Evolutionary conservation across 1,140 invertebrate genomes (phyloP).

Genomic region (Bombus pyrosoma): DNA sequence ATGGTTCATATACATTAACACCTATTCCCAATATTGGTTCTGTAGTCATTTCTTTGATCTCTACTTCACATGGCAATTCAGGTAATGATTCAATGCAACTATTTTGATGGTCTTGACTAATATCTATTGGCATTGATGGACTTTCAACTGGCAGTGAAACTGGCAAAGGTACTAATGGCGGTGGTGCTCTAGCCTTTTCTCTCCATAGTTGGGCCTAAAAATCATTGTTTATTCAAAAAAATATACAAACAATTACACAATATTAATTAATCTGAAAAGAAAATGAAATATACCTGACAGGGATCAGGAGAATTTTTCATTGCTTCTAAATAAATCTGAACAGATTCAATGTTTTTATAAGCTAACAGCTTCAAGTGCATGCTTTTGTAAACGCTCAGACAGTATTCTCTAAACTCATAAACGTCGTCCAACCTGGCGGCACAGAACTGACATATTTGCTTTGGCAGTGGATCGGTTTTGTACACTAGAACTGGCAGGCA

Average conservation of each 20-base stretch:
- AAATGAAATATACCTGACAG: constrained; percentile 69
- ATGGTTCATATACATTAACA: constrained; percentile 9
- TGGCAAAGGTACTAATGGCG: constrained; percentile 75
- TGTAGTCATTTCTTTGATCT: constrained; percentile 73
- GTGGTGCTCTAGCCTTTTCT: constrained; percentile 74
- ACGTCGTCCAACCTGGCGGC: constrained; percentile 75
- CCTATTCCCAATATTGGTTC: constrained; percentile 44
- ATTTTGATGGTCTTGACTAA: constrained; percentile 40
- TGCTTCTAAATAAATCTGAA: constrained; percentile 73
- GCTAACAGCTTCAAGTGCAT: constrained; percentile 71
- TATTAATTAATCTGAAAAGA: neutral
- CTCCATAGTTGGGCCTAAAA: constrained; percentile 73
- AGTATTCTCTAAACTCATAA: constrained; percentile 75
- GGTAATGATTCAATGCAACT: constrained; percentile 61
- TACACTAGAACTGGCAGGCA: constrained; percentile 75
- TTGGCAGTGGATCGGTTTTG: constrained; percentile 76
- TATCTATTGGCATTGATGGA: constrained; percentile 30
- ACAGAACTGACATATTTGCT: constrained; percentile 77
- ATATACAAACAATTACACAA: neutral
- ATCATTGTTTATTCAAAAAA: neutral
- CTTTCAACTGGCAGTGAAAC: constrained; percentile 58
- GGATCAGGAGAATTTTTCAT: constrained; percentile 76
- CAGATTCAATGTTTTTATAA: constrained; percentile 61
- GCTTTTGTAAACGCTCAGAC: constrained; percentile 72
- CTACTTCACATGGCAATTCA: constrained; percentile 75